Base-by-base conservation (phyloP, 2,888 invertebrate genomes). In the Andrena marginata region DNA sequence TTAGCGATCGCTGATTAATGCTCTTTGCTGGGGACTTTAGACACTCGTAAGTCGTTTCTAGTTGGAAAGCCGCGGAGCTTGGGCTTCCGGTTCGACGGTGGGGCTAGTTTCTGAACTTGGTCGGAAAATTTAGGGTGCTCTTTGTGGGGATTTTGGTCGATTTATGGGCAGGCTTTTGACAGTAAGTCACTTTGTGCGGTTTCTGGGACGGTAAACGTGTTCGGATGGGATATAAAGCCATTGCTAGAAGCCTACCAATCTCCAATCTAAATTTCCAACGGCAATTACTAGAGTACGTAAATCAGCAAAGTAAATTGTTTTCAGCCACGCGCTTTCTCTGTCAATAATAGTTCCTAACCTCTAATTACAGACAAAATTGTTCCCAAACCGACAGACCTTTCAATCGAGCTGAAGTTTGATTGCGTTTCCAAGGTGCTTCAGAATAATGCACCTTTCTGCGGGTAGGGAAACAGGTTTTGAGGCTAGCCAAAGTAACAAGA, bases 1-100 rank as follows among this genome's bases (percentile, higher is more conserved):
- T 62, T 26, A 60, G n/a, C 20, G 33, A 62, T 71, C 23, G 20
- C 10, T 72, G 80, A 79, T 79, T 62, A 79, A 80, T 62, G 26
- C 33, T 20, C 20, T 23, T 23, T 54, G 33, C 33, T 26, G 23
- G 23, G 23, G 23, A 20, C 68, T 20, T 51, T 13, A 16, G n/a
- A 42, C 4, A 35, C 16, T 23, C 16, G 31, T 73, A 77, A 73
- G 63, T 77, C 72, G 20, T 31, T 4, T 42, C 8, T 2, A 13
- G 20, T 33, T 35, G 29, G 23, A 48, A 63, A 63, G 42, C 13
- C 13, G 20, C 20, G 5, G 20, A 48, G 35, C 16, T 54, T 13
- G 2, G 3, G 6, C 5, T 69, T 33, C 13, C 1, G 20, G n/a
- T 42, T 42, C 42, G 16, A 16, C 20, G 7, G 29, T 2, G 13